A percentile compares a stretch with the other conserved stretches of the same genome.
Conservation (phyloP, 2,888 invertebrate species). For the Xylota segnis region DNA sequence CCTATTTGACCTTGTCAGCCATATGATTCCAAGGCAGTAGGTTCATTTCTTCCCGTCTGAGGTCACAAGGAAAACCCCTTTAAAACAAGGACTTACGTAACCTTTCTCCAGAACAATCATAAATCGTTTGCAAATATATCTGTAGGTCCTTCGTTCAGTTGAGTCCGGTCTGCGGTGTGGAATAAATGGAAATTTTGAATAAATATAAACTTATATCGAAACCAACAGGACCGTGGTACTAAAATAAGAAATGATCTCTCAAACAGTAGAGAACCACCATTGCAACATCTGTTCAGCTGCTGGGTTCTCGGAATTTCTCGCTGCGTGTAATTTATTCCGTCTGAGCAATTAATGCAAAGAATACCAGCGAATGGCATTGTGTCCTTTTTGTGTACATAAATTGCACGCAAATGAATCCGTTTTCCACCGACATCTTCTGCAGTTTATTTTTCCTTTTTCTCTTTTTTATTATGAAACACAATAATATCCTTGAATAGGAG, state of each 20-base stretch:
- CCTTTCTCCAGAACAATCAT: background rate
- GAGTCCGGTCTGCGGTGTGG: slow-evolving; percentile 26
- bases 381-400: slow-evolving; percentile 74
- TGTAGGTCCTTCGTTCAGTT: background rate
- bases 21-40: too few relatives aligned
- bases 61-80: too few relatives aligned
- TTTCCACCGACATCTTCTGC: slow-evolving; percentile 64
- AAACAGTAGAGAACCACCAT: slow-evolving; percentile 14
- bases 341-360: slow-evolving; percentile 77
- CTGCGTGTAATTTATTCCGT: slow-evolving; percentile 77
- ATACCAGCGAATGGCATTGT: slow-evolving; percentile 66
- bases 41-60: too few relatives aligned
- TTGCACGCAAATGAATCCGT: slow-evolving; percentile 74
- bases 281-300: slow-evolving; percentile 74
- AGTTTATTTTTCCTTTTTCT: slow-evolving; percentile 61
- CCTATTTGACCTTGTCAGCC: too few relatives aligned
- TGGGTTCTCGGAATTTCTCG: slow-evolving; percentile 57
- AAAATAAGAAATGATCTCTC: slow-evolving; percentile 31
- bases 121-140: background rate
- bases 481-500: slow-evolving; percentile 60
- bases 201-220: slow-evolving; percentile 50
- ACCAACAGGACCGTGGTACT: slow-evolving; percentile 24
- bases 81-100: background rate
- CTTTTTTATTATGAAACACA: slow-evolving; percentile 51
- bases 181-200: slow-evolving; percentile 56